phyloP scores from a whole-genome alignment of 2,888 invertebrate species.

The Galerucella nymphaeae region DNA sequence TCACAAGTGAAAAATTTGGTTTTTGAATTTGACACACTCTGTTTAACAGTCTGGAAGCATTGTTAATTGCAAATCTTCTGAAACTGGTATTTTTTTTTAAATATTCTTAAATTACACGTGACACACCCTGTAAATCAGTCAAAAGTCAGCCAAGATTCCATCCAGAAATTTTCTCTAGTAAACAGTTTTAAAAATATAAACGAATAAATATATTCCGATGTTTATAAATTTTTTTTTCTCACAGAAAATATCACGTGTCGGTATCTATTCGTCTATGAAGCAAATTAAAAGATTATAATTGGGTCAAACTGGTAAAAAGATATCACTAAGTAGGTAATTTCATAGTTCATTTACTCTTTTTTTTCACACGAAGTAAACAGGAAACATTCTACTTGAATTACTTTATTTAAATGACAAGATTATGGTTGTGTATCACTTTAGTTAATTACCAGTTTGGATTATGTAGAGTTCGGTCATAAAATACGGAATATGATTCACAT shows the following conservation, averaged over 20 bases:
- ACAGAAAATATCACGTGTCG: neutral
- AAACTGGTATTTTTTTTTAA: too few species aligned
- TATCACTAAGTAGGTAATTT: conserved; percentile 21
- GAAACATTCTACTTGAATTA: conserved; percentile 10
- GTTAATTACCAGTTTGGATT: neutral
- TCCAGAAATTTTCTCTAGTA: too few species aligned
- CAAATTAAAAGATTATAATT: conserved; percentile 9
- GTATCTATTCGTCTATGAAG: neutral
- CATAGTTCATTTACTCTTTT: conserved; percentile 20
- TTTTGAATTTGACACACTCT: too few species aligned
- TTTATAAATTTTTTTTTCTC: neutral
- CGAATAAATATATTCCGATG: too few species aligned
- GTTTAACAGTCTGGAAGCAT: too few species aligned
- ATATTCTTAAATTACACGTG: too few species aligned
- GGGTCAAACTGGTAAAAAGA: conserved; percentile 17
- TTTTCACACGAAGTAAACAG: conserved; percentile 19
- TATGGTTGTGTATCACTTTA: neutral
- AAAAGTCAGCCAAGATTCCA: too few species aligned
- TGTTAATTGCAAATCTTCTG: too few species aligned
- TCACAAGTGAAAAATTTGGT: too few species aligned
- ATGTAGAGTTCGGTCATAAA: neutral
- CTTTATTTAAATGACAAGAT: conserved; percentile 4
- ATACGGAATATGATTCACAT: neutral
- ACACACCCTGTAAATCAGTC: too few species aligned
- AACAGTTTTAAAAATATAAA: too few species aligned